phyloP scores from a whole-genome alignment of 1,140 invertebrate genomes.

The Aethina tumida region DNA sequence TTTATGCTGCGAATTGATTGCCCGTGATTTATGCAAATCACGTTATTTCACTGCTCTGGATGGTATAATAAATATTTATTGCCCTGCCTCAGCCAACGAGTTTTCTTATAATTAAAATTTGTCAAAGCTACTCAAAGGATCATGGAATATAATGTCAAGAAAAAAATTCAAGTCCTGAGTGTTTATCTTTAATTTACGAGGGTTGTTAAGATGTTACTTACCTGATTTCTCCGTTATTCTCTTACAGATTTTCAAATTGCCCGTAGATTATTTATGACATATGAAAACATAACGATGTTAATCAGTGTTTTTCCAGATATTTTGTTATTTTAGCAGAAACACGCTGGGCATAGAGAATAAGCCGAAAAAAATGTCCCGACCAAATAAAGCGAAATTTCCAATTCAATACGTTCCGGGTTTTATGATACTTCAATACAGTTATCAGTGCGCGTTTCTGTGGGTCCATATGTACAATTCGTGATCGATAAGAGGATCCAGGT shows the following conservation, averaged over 20 bases:
- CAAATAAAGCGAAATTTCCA: constrained; percentile 2
- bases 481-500: constrained; percentile 18
- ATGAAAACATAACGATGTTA: too few relatives aligned
- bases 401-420: constrained; percentile 8
- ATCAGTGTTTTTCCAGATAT: neutral
- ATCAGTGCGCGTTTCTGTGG: constrained; percentile 11
- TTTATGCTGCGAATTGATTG: constrained; percentile 4
- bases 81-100: neutral
- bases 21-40: constrained; percentile 7
- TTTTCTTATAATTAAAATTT: neutral
- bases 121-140: neutral
- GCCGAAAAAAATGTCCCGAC: constrained; percentile 4
- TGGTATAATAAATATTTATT: neutral
- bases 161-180: too few relatives aligned
- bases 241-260: too few relatives aligned
- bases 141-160: too few relatives aligned
- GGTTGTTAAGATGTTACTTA: too few relatives aligned
- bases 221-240: too few relatives aligned
- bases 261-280: too few relatives aligned
- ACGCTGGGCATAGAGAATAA: neutral
- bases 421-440: constrained; percentile 9
- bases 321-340: neutral
- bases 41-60: neutral
- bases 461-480: constrained; percentile 12
- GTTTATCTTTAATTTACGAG: too few relatives aligned